These are phyloP conservation scores for Tetheella fluctuosa DNA, from an alignment of 2,888 invertebrate genomes.

Conservation along the genomic window DNA sequence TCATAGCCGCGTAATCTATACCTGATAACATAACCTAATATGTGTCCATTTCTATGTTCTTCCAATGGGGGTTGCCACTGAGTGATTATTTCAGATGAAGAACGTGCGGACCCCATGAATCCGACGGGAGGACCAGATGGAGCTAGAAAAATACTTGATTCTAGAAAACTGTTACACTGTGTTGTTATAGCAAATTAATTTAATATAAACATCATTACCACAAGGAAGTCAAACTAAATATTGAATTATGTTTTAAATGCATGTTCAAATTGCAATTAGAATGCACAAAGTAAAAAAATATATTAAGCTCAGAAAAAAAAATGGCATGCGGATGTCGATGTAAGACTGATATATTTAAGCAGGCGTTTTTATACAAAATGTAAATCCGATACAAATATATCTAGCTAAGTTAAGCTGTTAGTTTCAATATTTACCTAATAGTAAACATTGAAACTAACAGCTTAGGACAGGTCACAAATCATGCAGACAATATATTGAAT, in stretches of 20 bases:
- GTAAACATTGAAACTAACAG: conserved; percentile 9
- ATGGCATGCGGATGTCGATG: background rate
- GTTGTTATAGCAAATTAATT: background rate
- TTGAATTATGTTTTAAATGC: too few relatives aligned
- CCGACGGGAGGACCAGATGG: conserved; percentile 98
- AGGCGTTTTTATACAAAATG: background rate
- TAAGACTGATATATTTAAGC: background rate
- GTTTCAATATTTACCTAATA: background rate
- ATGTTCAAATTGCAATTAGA: background rate
- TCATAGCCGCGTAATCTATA: conserved; percentile 96
- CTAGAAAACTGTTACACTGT: background rate
- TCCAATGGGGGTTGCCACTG: conserved; percentile 98
- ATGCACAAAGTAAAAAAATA: background rate
- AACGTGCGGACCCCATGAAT: conserved; percentile 96
- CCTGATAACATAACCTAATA: conserved; percentile 95
- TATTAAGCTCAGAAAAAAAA: background rate
- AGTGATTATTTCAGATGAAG: conserved; percentile 97
- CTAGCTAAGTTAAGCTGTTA: too few relatives aligned
- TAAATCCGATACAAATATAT: too few relatives aligned
- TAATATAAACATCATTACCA: too few relatives aligned
- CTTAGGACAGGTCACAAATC: conserved; percentile 26
- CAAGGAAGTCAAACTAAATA: too few relatives aligned
- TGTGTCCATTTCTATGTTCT: conserved; percentile 97
- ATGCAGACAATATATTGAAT: conserved; percentile 34
- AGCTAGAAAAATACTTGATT: conserved; percentile 82